Evolutionary conservation across 2,797 vertebrate genomes (phyloP), one percentile per base, ranked within the genome.

Genomic region (Centropyge bicolor): DNA sequence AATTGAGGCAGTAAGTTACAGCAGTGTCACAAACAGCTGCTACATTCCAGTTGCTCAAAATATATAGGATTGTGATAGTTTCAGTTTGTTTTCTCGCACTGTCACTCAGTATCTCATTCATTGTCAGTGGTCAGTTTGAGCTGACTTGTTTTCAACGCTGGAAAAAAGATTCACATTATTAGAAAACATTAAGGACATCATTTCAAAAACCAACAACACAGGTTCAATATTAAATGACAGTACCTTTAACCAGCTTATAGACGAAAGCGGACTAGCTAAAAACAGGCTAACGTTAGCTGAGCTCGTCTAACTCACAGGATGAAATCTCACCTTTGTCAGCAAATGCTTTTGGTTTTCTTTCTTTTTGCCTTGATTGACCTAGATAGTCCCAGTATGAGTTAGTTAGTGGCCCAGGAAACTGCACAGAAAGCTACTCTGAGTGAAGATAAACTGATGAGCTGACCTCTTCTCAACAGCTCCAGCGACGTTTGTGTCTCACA

Each of bases 301-400:
- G 57, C 41, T 22, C 19, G 22, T 64, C 62, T 38, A 31, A 20
- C 20, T 49, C 10, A 11, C 1, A 7, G 22, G 2, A 74, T 59
- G 0, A 35, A 61, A 40, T 59, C 77, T 86, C 81, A 90, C 90
- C 86, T 91, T 80, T 85, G 17, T 84, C 82, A 85, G 83, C 40
- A 87, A 90, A 80, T 8, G 54, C 6, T 48, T 54, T 5, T 3
- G 8, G 3, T 64, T 64, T 27, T 57, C 45, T 74, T 36, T 22
- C 8, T 73, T 16, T 35, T 67, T 24, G 4, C 36, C 38, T 43
- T 43, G 43, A 64, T 45, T 36, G 4, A 20, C 8, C 27, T 40
- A 6, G 0, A 0, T 0, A 31, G 40, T 48, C 13, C 5, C 68
- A 1, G 35, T 8, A 7, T 22, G 20, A 61, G 31, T 60, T 8